Evolutionary conservation across 2,797 vertebrate genomes (phyloP), one percentile per base, ranked within the genome.

Genomic region (Xerus rutilus): DNA sequence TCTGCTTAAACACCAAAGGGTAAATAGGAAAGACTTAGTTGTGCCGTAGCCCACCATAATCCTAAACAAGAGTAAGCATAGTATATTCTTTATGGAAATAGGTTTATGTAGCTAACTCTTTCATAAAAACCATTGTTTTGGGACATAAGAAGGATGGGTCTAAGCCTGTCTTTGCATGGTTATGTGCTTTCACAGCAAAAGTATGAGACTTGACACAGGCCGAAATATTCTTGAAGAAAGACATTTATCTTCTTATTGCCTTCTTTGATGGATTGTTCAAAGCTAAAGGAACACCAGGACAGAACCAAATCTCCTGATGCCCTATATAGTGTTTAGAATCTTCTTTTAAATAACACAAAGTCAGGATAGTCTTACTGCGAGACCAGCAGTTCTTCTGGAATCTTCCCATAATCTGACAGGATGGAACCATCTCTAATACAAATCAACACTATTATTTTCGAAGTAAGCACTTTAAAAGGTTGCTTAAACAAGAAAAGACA

Each of bases 181-280:
- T 98, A 98, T 97, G 81, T 84, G 89, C 95, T 97, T 98, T 98
- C 96, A 96, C 92, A 95, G 91, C 62, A 97, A 97, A 98, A 90
- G 93, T 97, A 95, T 96, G 97, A 65, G 96, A 98, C 98, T 98
- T 98, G 98, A 96, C 95, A 96, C 73, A 95, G 94, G 94, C 49
- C 39, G 76, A 89, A 97, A 96, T 97, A 97, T 96, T 96, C 94
- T 47, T 0, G 96, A 97, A 98, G 98, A 98, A 96, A 97, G 97
- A 97, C 96, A 93, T 97, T 98, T 98, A 97, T 98, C 98, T 98
- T 86, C 98, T 98, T 98, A 98, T 96, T 98, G 96, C 98, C 94
- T 96, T 97, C 95, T 88, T 95, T 97, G 97, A 96, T 97, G 97
- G 96, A 98, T 96, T 98, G 98, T 98, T 98, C 93, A 96, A 96